Percentiles rank a stretch among this genome's conserved stretches.
phyloP scores from a whole-genome alignment of 2,113 vertebrate species.

The Coryphaenoides rupestris region DNA sequence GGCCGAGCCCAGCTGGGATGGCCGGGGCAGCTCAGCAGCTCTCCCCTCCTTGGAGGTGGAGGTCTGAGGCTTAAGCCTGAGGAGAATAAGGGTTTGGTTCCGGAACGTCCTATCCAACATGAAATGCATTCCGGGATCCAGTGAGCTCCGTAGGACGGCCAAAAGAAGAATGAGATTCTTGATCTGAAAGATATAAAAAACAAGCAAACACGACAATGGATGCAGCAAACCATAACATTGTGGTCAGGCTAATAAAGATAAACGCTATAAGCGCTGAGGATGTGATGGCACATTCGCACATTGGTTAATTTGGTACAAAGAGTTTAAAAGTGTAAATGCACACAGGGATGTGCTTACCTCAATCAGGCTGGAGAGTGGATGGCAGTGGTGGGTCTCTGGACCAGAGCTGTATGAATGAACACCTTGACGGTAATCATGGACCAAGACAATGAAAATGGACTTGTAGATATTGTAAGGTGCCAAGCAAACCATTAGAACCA shows the following conservation, averaged over 20 bases:
- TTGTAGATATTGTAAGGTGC: slow-evolving; percentile 65
- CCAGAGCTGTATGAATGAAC: no score
- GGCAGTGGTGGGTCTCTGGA: slow-evolving; percentile 27
- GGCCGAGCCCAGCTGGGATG: background rate
- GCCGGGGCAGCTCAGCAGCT: background rate
- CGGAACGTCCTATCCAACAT: slow-evolving; percentile 64
- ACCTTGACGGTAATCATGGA: background rate
- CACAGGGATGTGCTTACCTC: slow-evolving; percentile 50
- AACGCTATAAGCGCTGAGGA: no score
- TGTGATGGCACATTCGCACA: no score
- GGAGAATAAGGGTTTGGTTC: slow-evolving; percentile 23
- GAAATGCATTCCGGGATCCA: slow-evolving; percentile 64
- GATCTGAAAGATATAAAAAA: slow-evolving; percentile 26
- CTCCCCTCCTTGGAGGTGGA: background rate
- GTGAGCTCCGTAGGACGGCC: slow-evolving; percentile 43
- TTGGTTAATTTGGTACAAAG: no score
- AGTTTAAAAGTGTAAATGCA: no score
- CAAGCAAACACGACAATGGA: background rate
- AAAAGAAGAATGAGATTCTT: slow-evolving; percentile 63
- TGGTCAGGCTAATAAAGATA: no score
- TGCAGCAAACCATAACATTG: background rate
- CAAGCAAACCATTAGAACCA: slow-evolving; percentile 61
- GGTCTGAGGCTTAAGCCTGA: slow-evolving; percentile 5
- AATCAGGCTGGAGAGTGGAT: slow-evolving; percentile 51
- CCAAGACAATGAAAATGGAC: slow-evolving; percentile 49